These are phyloP conservation scores for Mamestra brassicae DNA, from an alignment of 2,888 invertebrate genomes.

Conservation along the genomic window DNA sequence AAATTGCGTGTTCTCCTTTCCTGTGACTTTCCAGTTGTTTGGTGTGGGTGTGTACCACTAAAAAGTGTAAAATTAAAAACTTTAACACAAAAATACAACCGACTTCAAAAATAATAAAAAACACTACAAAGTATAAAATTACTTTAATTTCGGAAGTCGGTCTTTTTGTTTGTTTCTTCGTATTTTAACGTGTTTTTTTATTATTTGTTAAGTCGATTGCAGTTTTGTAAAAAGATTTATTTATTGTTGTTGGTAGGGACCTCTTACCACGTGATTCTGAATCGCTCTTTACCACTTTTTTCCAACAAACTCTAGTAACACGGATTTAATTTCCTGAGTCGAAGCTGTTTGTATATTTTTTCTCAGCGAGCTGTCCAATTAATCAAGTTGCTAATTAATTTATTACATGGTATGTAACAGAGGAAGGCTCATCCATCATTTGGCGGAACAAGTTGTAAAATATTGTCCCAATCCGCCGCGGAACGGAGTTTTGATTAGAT, in stretches of 20 bases:
- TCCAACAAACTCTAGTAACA: background rate
- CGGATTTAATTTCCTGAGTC: conserved; percentile 24
- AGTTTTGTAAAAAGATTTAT: no score
- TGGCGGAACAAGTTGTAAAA: conserved; percentile 62
- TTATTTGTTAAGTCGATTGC: no score
- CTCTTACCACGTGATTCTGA: background rate
- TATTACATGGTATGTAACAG: conserved; percentile 53
- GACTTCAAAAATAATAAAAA: no score
- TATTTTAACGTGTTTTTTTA: no score
- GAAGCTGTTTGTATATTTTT: conserved; percentile 36
- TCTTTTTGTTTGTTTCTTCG: no score
- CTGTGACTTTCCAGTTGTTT: no score
- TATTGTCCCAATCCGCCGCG: conserved; percentile 59
- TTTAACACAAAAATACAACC: no score
- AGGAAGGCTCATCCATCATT: conserved; percentile 61
- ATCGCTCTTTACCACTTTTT: background rate
- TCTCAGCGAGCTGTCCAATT: conserved; percentile 43
- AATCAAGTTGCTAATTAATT: conserved; percentile 66
- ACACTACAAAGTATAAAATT: no score
- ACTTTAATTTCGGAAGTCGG: no score
- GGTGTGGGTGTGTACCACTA: no score
- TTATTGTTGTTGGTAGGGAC: background rate
- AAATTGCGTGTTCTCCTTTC: no score
- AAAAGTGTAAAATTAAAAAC: no score
- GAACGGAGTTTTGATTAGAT: conserved; percentile 61